Evolutionary conservation across 2,113 vertebrate genomes (phyloP).

Genomic region (Dolichallabes microphthalmus): DNA sequence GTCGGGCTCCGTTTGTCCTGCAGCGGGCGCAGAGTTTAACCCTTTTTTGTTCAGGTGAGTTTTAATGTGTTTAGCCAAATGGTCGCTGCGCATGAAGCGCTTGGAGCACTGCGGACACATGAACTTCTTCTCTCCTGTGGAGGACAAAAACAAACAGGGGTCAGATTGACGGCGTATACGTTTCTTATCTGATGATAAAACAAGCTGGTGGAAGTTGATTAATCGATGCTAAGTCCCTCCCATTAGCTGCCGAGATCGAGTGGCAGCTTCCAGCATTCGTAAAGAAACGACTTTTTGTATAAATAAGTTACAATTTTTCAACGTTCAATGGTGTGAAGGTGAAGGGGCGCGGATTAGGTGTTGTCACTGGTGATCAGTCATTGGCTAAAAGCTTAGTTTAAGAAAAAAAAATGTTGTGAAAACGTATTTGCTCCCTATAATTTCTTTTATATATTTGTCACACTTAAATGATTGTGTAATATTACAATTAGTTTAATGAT

Average conservation of each 20-base stretch:
- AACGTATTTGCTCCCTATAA: too few species aligned
- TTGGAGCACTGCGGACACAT: slow-evolving; percentile 98
- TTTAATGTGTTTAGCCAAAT: slow-evolving; percentile 99
- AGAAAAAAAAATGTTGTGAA: too few species aligned
- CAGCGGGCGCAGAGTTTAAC: slow-evolving; percentile 81
- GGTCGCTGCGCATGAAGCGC: slow-evolving; percentile 99
- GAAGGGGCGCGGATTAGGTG: too few species aligned
- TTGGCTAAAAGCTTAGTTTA: too few species aligned
- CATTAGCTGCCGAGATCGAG: not conserved
- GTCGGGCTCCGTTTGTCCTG: slow-evolving; percentile 80
- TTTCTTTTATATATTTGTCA: too few species aligned
- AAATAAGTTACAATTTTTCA: too few species aligned
- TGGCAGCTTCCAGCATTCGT: too few species aligned
- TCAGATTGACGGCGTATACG: not conserved
- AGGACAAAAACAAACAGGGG: not conserved
- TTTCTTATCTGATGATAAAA: not conserved
- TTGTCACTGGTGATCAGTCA: too few species aligned
- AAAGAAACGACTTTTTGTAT: too few species aligned
- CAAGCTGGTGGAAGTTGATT: not conserved
- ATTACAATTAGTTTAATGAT: too few species aligned
- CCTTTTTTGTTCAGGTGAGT: slow-evolving; percentile 99
- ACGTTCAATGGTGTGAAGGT: too few species aligned
- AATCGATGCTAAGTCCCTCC: not conserved
- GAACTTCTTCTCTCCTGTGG: slow-evolving; percentile 97
- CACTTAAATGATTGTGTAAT: too few species aligned